Base-by-base conservation (phyloP, 2,113 vertebrate species). In the Heteronetta atricapilla region DNA sequence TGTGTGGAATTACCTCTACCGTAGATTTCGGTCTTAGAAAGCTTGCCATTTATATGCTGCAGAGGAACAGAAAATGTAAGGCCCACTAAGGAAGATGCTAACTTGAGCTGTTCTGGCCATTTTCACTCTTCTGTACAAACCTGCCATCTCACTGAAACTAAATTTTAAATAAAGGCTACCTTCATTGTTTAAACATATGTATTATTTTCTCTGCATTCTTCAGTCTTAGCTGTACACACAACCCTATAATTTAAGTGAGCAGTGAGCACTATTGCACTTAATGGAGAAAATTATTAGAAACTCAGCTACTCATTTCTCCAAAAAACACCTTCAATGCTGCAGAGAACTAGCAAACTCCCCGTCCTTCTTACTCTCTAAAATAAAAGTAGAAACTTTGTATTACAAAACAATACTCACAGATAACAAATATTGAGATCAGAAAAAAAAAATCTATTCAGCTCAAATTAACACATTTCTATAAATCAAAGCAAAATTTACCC, bases 1-100 rank as follows among this genome's bases (percentile, higher is more conserved):
- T 98, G 96, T 78, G 97, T 94, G 96, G 96, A 98, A 97, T 98
- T 98, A 91, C 86, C 95, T 97, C 96, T 97, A 97, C 95, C 96
- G 74, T 89, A 88, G 79, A 90, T 82, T 89, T 20, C 63, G 93
- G 72, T 88, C 84, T 90, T 97, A 96, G 96, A 84, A 89, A 84
- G 63, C 33, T 84, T 52, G 50, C n/a, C 23, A 46, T 50, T 84
- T 44, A 56, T 13, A 33, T 26, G n/a, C 34, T 82, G 48, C 53
- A 64, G 52, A 91, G 40, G 13, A 72, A 72, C 33, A 72, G 36
- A 56, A 75, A 87, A 85, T 17, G 6, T 50, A 82, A 86, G 6
- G 19, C 69, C 42, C 29, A 6, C 34, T 52, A 33, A 26, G 20
- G 68, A 64, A 92, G 88, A 80, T 11, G 29, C 8, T 87, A 50